These are phyloP conservation scores for Cryptotermes secundus DNA, from an alignment of 1,140 invertebrate species.

Conservation along the genomic window DNA sequence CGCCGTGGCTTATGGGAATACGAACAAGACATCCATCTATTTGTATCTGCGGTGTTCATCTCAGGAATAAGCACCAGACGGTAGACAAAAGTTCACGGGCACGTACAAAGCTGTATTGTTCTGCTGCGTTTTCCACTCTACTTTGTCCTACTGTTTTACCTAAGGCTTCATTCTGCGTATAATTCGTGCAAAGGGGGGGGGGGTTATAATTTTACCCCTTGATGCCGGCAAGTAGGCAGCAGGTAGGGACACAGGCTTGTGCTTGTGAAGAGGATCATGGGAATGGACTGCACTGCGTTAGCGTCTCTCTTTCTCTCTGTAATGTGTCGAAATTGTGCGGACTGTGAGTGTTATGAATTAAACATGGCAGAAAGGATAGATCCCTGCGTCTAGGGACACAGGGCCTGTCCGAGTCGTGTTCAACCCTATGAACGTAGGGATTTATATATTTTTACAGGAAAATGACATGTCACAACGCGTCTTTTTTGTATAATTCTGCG, in stretches of 20 bases:
- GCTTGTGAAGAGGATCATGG: background rate
- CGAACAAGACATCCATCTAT: background rate
- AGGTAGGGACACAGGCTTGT: background rate
- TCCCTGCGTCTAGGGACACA: background rate
- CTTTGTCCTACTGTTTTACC: background rate
- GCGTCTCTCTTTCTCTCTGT: background rate
- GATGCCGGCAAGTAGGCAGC: background rate
- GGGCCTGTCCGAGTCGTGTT: background rate
- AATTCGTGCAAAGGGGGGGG: background rate
- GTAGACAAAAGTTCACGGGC: background rate
- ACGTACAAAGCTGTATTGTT: background rate
- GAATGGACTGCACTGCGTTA: background rate
- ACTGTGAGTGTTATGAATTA: background rate
- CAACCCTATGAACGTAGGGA: background rate
- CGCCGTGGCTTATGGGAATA: background rate
- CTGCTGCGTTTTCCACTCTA: background rate
- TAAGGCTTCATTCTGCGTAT: background rate
- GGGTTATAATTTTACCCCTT: background rate
- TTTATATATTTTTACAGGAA: constrained; percentile 19
- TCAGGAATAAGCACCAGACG: background rate
- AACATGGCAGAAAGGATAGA: background rate
- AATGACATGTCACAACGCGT: background rate
- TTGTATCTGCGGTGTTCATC: background rate
- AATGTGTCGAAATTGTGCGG: background rate
- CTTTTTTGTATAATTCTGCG: background rate